Conservation (phyloP, 1,140 invertebrate species). For the Bactericera cockerelli region DNA sequence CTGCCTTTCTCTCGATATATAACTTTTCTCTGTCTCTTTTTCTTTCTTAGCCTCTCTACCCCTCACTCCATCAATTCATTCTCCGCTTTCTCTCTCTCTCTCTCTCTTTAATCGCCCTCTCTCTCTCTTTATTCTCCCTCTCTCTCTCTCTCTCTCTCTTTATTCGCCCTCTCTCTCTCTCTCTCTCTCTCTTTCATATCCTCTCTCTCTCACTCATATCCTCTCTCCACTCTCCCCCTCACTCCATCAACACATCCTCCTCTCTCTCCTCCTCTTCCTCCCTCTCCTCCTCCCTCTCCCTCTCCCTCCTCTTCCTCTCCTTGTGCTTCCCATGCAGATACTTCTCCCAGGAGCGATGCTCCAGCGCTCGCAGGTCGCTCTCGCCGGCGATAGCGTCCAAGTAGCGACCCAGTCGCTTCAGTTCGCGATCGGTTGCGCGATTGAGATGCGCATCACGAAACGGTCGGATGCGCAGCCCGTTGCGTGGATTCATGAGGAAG, state of each 20-base stretch:
- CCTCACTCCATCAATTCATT: no score
- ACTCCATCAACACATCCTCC: slow-evolving; percentile 6
- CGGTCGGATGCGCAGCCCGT: slow-evolving; percentile 74
- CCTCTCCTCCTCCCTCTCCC: neutral
- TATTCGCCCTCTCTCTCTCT: no score
- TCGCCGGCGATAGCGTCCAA: slow-evolving; percentile 66
- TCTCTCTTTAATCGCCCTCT: no score
- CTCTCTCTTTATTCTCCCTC: no score
- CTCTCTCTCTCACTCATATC: no score
- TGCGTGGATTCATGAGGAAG: slow-evolving; percentile 95
- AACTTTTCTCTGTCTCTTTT: no score
- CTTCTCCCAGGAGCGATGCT: slow-evolving; percentile 85
- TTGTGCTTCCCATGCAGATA: slow-evolving; percentile 33
- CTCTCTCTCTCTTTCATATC: no score
- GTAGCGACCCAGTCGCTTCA: slow-evolving; percentile 69
- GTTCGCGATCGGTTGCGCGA: slow-evolving; percentile 65
- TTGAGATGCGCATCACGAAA: slow-evolving; percentile 83
- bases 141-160: no score
- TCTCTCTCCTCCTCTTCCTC: neutral
- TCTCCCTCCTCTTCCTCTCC: slow-evolving; percentile 6
- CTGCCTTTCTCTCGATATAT: no score
- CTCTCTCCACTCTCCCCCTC: neutral
- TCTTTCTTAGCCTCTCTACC: no score
- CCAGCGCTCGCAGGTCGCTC: slow-evolving; percentile 67
- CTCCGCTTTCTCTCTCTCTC: no score